Percentiles rank a stretch among this genome's conserved stretches.
Conservation (phyloP, 2,888 invertebrate genomes). For the Drosophila testacea region DNA sequence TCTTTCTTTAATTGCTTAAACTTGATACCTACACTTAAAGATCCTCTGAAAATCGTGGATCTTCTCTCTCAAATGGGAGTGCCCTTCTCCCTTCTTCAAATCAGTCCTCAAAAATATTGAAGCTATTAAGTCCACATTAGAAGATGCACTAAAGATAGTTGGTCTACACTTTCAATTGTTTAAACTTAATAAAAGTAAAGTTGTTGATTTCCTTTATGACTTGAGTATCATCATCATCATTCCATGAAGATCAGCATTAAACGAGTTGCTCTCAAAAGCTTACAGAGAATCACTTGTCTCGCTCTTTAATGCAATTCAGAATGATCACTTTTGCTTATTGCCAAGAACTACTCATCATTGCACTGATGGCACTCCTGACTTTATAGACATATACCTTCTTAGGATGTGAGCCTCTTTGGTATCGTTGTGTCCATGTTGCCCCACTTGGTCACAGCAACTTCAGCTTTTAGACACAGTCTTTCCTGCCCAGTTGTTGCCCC, state of each 20-base stretch:
- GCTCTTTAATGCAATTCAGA: constrained; percentile 15
- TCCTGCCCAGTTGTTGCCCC: constrained; percentile 29
- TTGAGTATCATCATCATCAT: constrained; percentile 6
- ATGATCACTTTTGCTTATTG: constrained; percentile 38
- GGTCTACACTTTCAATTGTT: constrained; percentile 4
- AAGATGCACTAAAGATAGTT: background rate
- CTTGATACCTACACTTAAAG: background rate
- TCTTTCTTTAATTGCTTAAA: background rate
- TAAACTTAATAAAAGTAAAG: constrained; percentile 20
- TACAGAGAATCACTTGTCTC: constrained; percentile 33
- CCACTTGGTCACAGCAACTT: constrained; percentile 44
- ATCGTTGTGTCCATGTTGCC: background rate
- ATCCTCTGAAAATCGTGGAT: background rate
- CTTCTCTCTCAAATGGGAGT: background rate
- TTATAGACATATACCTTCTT: constrained; percentile 23
- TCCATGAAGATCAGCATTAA: constrained; percentile 33
- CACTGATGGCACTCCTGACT: constrained; percentile 36
- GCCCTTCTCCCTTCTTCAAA: too few species aligned
- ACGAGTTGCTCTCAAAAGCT: constrained; percentile 34
- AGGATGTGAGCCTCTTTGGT: background rate
- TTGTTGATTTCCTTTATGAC: constrained; percentile 16
- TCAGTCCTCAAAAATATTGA: background rate
- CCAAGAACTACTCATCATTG: constrained; percentile 25
- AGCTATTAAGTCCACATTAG: background rate
- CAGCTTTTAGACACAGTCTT: constrained; percentile 45